These are phyloP conservation scores for Lochmaea crataegi DNA, from an alignment of 2,888 invertebrate species.

Conservation along the genomic window DNA sequence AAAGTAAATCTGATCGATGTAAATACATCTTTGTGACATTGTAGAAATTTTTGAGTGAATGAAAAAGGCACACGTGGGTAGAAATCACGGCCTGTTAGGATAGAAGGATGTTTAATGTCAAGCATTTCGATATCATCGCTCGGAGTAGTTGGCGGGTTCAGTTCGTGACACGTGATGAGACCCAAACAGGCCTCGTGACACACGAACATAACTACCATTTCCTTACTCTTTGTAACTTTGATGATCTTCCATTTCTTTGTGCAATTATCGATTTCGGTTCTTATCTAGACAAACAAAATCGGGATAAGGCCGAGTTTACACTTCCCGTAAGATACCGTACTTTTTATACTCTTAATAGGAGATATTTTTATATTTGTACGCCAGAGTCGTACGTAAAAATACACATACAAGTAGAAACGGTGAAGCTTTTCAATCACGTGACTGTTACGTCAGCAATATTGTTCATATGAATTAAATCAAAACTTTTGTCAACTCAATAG, in stretches of 20 bases:
- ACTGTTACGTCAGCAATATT: too few relatives aligned
- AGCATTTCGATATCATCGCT: conserved; percentile 58
- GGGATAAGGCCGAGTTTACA: conserved; percentile 17
- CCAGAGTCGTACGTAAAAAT: neutral
- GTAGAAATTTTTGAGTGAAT: conserved; percentile 43
- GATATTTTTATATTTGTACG: neutral
- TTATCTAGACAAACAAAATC: conserved; percentile 23
- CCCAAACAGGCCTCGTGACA: conserved; percentile 59
- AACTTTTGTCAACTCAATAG: too few relatives aligned
- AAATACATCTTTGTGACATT: conserved; percentile 41
- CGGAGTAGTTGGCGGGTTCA: conserved; percentile 56
- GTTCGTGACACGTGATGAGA: conserved; percentile 63
- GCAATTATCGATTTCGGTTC: conserved; percentile 33
- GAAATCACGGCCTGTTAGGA: conserved; percentile 57
- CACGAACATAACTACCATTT: conserved; percentile 58
- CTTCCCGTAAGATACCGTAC: conserved; percentile 14
- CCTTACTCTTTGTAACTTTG: conserved; percentile 40
- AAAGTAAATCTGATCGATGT: conserved; percentile 35
- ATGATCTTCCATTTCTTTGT: conserved; percentile 30
- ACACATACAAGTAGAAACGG: too few relatives aligned
- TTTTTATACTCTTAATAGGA: neutral
- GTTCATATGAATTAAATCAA: too few relatives aligned
- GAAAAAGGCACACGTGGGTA: conserved; percentile 55
- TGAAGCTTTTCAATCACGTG: too few relatives aligned
- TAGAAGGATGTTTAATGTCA: conserved; percentile 61